phyloP scores from a whole-genome alignment of 2,797 vertebrate genomes.

The Phrynocephalus guinanensis region DNA sequence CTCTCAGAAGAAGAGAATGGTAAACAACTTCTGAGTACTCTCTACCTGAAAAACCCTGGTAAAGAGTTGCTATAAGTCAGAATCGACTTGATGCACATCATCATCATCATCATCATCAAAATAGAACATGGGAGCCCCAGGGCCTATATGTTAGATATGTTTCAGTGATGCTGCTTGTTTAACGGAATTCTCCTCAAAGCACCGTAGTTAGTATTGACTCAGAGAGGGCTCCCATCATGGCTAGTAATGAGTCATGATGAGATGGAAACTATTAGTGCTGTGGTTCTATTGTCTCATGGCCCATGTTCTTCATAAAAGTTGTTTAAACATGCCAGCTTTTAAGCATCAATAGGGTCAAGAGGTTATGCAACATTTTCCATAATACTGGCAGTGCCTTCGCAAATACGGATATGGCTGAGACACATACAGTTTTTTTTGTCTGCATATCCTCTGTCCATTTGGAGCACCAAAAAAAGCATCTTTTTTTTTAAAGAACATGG shows the following conservation, averaged over 20 bases:
- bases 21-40: too few relatives aligned
- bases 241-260: slow-evolving; percentile 27
- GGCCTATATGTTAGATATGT: neutral
- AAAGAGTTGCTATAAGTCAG: too few relatives aligned
- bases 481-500: neutral
- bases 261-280: neutral
- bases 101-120: too few relatives aligned
- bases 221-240: neutral
- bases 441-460: neutral
- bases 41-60: too few relatives aligned
- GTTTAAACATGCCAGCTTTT: slow-evolving; percentile 11
- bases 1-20: too few relatives aligned
- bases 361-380: slow-evolving; percentile 14
- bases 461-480: neutral
- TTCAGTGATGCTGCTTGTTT: neutral
- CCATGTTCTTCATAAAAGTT: slow-evolving; percentile 5
- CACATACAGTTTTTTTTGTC: slow-evolving; percentile 9
- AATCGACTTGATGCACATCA: too few relatives aligned
- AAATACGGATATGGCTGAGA: slow-evolving; percentile 2
- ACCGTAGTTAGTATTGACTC: neutral
- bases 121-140: too few relatives aligned
- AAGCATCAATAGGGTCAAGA: slow-evolving; percentile 10
- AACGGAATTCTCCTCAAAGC: too few relatives aligned
- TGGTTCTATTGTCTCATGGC: slow-evolving; percentile 7
- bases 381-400: neutral